Base-by-base conservation (phyloP, 2,113 vertebrate species). In the Leucopsar rothschildi region DNA sequence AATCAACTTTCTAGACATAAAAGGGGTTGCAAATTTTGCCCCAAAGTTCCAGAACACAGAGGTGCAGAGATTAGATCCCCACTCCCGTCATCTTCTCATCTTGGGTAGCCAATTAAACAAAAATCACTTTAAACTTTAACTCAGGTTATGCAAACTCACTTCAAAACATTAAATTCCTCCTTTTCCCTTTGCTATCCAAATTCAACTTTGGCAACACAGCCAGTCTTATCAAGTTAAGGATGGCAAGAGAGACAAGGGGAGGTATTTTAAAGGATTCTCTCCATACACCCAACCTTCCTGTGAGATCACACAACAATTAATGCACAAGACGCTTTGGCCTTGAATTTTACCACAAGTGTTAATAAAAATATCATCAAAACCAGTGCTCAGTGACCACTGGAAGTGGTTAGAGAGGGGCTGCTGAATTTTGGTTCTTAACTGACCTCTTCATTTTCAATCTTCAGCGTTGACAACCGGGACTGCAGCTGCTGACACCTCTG, bases 371-470 rank as follows among this genome's bases (percentile, higher is more conserved):
- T 37, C 23, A 78, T 12, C 12, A 44, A 14, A 47, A 40, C 25
- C n/a, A 63, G 61, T 17, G 31, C 50, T 25, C 24, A 49, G 2
- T 3, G 14, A 20, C 21, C 61, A 12, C 5, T 44, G 50, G n/a
- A 23, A 68, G 63, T 6, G 23, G 39, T 37, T 12, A 2, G 37
- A 21, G 27, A 59, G 33, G 25, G 16, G n/a, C 0, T 44, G 39
- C 15, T 75, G 73, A 12, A 4, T 69, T n/a, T 25, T 12, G 60
- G 21, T 16, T 56, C 2, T 64, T 4, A 22, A 40, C 98, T 96
- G 81, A 99, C 99, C 99, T 99, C 99, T 61, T 99, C 99, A 0
- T 99, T 99, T 95, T 99, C 99, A 37, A 99, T 99, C 96, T 98
- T 99, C 17, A 99, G 98, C 2, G 99, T 99, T 16, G 99, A 99